Evolutionary conservation across 2,888 invertebrate species (phyloP).

Genomic region (Argyresthia goedartella): DNA sequence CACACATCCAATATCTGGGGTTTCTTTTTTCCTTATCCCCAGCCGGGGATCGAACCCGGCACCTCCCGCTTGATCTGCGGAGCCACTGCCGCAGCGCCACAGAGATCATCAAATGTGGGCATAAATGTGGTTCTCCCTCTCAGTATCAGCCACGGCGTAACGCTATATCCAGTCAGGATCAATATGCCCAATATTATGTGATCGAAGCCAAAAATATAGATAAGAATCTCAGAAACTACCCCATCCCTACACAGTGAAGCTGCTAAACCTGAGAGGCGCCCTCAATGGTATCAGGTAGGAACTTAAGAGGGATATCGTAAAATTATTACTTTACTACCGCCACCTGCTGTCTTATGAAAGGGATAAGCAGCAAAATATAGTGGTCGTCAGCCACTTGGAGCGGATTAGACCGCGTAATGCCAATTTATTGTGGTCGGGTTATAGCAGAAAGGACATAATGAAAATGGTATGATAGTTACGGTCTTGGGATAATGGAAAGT

Average conservation of each 20-base stretch:
- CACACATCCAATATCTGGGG: no score
- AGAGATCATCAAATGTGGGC: no score
- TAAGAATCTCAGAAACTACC: not conserved
- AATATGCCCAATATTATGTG: no score
- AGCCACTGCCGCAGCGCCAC: no score
- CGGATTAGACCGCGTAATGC: constrained; percentile 23
- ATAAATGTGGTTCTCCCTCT: no score
- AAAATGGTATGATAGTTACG: not conserved
- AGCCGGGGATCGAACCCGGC: no score
- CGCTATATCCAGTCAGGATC: no score
- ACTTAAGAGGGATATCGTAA: constrained; percentile 41
- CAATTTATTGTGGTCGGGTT: not conserved
- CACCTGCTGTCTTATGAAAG: constrained; percentile 37
- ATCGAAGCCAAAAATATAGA: no score
- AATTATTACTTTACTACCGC: constrained; percentile 37
- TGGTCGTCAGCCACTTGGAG: constrained; percentile 17
- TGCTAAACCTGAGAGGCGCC: constrained; percentile 12
- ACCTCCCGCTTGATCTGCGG: no score
- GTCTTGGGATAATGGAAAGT: not conserved
- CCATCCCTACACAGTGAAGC: constrained; percentile 6
- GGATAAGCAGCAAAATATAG: constrained; percentile 36
- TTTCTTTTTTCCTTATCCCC: no score
- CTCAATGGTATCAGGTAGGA: constrained; percentile 18
- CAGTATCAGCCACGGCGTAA: no score
- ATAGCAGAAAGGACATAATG: not conserved